These are phyloP conservation scores for Heterodera schachtii DNA, from an alignment of 1,140 invertebrate species.

Conservation along the genomic window DNA sequence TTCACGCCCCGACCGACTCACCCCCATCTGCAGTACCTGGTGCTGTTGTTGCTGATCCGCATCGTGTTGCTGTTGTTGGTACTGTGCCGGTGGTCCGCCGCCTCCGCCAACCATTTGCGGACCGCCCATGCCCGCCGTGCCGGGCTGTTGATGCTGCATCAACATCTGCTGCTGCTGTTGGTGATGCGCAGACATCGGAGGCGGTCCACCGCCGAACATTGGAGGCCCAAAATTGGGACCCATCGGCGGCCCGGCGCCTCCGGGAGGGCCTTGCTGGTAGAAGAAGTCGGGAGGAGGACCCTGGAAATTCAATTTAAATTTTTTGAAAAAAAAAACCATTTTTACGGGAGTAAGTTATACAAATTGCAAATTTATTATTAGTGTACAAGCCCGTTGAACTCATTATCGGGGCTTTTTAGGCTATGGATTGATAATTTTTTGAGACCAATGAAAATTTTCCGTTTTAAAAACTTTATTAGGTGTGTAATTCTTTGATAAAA, in stretches of 20 bases:
- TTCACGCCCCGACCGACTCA: too few relatives aligned
- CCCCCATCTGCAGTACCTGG: too few relatives aligned
- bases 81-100: slow-evolving; percentile 19
- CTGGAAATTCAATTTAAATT: slow-evolving; percentile 10
- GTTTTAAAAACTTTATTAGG: too few relatives aligned
- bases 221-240: slow-evolving; percentile 17
- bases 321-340: neutral
- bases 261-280: slow-evolving; percentile 34
- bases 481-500: too few relatives aligned
- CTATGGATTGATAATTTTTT: too few relatives aligned
- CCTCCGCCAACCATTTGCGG: neutral
- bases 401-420: too few relatives aligned
- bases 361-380: too few relatives aligned
- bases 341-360: too few relatives aligned
- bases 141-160: slow-evolving; percentile 28
- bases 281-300: slow-evolving; percentile 28
- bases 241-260: neutral
- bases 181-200: neutral
- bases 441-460: too few relatives aligned
- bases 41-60: slow-evolving; percentile 4
- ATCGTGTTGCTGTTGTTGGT: neutral
- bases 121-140: neutral
- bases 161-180: slow-evolving; percentile 19
- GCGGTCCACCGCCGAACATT: slow-evolving; percentile 22
- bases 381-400: too few relatives aligned